Base-by-base conservation (phyloP, 1,140 invertebrate genomes). In the Aphis gossypii region DNA sequence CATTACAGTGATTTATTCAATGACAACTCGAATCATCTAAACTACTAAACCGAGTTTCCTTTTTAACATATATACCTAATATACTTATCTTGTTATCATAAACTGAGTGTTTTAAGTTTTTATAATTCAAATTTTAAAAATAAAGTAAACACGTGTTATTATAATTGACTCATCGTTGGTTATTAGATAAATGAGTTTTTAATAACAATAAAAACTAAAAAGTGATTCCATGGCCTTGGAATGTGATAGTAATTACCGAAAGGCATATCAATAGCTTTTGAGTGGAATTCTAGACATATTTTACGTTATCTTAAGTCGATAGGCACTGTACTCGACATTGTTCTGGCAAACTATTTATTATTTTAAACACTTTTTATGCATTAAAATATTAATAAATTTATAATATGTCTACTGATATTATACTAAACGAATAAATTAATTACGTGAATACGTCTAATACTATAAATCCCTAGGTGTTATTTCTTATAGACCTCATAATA, bases 211-310 rank as follows among this genome's bases (percentile, higher is more conserved):
- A 76, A 68, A 76, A 76, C 30, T 86, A 86, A 86, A 86, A 86
- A 25, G 44, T 87, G 44, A 86, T 86, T 30, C 11, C 1, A 48
- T 87, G 44, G 2, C 30, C 41, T 87, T 87, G 84, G 44, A 87
- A 89, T 89, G 20, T 54, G 30, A n/a, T 76, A 35, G 54, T 21
- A 89, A 54, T 89, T 23, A 23, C 38, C 35, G 35, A 89, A 54
- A 38, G 48, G 41, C 35, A 35, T 89, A 88, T 35, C 9, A 51
- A 54, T 51, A 54, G 48, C 30, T 38, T 89, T 51, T 89, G n/a
- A 89, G 21, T 54, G n/a, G 48, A 41, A 54, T 89, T 89, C 14
- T 88, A 89, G 8, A 54, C n/a, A 89, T 89, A 54, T 87, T 87
- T n/a, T n/a, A 48, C 30, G 30, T n/a, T 87, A 87, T 87, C 41